These are phyloP conservation scores for Gibbula magus DNA, from an alignment of 2,888 invertebrate genomes.

Conservation along the genomic window DNA sequence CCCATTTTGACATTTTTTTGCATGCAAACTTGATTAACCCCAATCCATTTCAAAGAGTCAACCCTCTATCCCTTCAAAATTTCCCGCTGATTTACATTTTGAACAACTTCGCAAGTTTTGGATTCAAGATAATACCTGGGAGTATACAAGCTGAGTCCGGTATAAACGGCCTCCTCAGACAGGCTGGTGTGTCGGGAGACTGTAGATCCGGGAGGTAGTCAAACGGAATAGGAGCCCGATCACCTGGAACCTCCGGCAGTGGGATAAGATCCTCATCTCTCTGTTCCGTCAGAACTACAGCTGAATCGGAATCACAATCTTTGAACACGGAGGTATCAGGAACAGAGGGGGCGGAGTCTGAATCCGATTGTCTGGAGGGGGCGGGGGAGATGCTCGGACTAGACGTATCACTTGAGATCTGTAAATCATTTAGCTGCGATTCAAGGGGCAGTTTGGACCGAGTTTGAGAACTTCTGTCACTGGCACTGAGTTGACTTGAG, in stretches of 20 bases:
- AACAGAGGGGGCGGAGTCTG: not conserved
- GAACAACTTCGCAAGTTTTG: too few relatives aligned
- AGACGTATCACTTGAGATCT: not conserved
- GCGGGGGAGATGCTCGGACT: not conserved
- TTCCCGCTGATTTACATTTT: too few relatives aligned
- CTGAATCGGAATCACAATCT: constrained; percentile 1
- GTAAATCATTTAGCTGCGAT: not conserved
- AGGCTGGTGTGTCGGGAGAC: constrained; percentile 6
- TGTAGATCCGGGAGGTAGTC: not conserved
- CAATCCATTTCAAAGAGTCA: too few relatives aligned
- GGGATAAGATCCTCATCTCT: not conserved
- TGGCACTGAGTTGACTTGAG: too few relatives aligned
- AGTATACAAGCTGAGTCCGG: not conserved
- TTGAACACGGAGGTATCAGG: not conserved
- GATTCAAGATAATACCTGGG: not conserved
- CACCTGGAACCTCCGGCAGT: not conserved
- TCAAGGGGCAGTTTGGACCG: not conserved
- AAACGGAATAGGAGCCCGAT: not conserved
- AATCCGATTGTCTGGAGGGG: not conserved
- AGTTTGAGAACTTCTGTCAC: not conserved
- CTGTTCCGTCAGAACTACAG: not conserved
- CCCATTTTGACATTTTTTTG: too few relatives aligned
- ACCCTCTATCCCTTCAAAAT: too few relatives aligned
- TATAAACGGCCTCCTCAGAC: not conserved
- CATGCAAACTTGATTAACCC: too few relatives aligned